Conservation (phyloP, 2,113 vertebrate species). For the Electrona antarctica region DNA sequence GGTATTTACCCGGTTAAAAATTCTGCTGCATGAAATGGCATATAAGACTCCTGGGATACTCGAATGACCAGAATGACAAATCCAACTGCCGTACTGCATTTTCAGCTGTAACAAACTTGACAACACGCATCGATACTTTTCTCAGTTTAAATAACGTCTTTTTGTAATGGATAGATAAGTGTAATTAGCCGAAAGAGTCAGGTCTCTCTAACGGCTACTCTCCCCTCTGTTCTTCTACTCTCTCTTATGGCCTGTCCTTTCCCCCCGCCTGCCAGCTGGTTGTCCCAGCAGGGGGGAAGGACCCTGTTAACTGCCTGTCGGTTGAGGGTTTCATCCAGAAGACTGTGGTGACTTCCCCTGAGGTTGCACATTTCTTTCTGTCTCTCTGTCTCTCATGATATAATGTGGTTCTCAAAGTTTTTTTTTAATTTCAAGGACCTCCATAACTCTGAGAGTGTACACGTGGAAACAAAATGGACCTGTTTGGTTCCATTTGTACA, state of each 20-base stretch:
- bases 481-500: no score
- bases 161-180: no score
- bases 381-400: conserved; percentile 16
- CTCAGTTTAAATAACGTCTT: no score
- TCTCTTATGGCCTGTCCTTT: conserved; percentile 37
- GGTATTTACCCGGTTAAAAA: no score
- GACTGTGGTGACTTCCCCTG: conserved; percentile 93
- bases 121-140: no score
- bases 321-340: conserved; percentile 95
- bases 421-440: no score
- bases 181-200: background rate
- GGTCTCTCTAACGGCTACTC: conserved; percentile 58
- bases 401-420: no score
- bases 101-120: no score
- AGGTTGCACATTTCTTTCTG: conserved; percentile 83
- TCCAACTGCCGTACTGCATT: no score
- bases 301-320: conserved; percentile 85
- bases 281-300: conserved; percentile 82
- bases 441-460: no score
- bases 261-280: conserved; percentile 68
- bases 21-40: conserved; percentile 30
- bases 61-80: no score
- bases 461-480: no score
- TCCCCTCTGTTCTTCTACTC: conserved; percentile 42
- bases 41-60: background rate